Conservation (phyloP, 2,113 vertebrate genomes). For the Equus quagga region DNA sequence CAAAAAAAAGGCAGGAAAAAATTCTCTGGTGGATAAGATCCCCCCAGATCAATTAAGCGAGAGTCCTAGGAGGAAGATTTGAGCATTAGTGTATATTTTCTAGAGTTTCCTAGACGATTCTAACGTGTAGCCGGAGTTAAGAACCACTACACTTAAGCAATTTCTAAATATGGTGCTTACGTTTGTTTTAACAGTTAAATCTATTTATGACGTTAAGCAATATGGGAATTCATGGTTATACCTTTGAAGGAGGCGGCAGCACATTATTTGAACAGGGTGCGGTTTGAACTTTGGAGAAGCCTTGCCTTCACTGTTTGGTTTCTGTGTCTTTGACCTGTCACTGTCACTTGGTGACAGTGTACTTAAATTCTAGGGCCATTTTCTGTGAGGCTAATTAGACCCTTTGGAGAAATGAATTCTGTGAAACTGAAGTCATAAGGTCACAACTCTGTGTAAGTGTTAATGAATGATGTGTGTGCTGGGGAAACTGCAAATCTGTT, state of each 20-base stretch:
- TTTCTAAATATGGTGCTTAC: not conserved
- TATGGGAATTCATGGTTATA: not conserved
- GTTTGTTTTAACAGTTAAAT: not conserved
- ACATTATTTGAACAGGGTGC: not conserved
- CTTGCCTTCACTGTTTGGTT: not conserved
- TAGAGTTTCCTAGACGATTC: not conserved
- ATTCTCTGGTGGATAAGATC: not conserved
- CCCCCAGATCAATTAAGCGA: not conserved
- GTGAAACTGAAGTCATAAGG: not conserved
- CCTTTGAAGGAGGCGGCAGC: not conserved
- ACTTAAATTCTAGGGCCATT: not conserved
- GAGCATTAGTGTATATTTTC: not conserved
- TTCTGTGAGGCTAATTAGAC: not conserved
- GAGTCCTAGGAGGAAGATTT: not conserved
- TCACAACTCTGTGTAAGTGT: not conserved
- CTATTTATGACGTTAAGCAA: not conserved
- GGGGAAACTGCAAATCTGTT: conserved; percentile 23
- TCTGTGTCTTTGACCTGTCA: not conserved
- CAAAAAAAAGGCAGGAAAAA: not conserved
- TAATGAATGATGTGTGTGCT: not conserved
- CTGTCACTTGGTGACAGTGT: not conserved
- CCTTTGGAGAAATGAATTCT: conserved; percentile 13
- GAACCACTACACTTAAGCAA: not conserved
- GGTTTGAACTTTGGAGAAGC: not conserved
- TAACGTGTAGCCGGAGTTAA: not conserved